These are phyloP conservation scores for Microctonus aethiopoides DNA, from an alignment of 2,888 invertebrate genomes.

Conservation along the genomic window DNA sequence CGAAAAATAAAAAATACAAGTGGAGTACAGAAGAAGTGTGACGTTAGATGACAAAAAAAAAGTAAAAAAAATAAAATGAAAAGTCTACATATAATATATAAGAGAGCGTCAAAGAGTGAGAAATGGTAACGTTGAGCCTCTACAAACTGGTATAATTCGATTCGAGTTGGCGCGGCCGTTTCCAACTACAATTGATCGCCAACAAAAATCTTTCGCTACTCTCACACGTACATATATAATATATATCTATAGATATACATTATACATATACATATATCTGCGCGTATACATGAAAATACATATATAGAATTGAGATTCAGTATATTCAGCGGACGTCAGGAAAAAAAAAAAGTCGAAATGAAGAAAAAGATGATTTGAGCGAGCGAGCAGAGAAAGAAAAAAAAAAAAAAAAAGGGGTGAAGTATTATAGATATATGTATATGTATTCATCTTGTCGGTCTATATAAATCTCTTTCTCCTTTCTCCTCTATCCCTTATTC, in stretches of 20 bases:
- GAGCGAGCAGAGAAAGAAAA: too few relatives aligned
- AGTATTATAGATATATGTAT: background rate
- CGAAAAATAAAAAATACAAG: background rate
- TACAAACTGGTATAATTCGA: slow-evolving; percentile 10
- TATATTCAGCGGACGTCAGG: background rate
- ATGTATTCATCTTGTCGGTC: background rate
- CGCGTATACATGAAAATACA: too few relatives aligned
- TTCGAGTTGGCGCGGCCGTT: slow-evolving; percentile 7
- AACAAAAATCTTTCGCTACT: background rate
- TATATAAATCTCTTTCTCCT: background rate
- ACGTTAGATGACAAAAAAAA: too few relatives aligned
- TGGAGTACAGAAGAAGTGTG: background rate
- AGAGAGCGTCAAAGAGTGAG: background rate
- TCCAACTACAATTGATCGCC: slow-evolving; percentile 3
- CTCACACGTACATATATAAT: background rate
- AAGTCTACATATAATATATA: background rate
- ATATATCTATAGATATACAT: too few relatives aligned
- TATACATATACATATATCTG: too few relatives aligned
- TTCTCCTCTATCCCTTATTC: background rate
- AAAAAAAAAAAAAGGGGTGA: background rate
- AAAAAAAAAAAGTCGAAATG: background rate
- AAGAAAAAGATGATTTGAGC: background rate
- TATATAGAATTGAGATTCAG: background rate
- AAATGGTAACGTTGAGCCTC: slow-evolving; percentile 10
- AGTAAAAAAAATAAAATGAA: background rate